phyloP scores from a whole-genome alignment of 2,113 vertebrate genomes.

The Leptodactylus fuscus region DNA sequence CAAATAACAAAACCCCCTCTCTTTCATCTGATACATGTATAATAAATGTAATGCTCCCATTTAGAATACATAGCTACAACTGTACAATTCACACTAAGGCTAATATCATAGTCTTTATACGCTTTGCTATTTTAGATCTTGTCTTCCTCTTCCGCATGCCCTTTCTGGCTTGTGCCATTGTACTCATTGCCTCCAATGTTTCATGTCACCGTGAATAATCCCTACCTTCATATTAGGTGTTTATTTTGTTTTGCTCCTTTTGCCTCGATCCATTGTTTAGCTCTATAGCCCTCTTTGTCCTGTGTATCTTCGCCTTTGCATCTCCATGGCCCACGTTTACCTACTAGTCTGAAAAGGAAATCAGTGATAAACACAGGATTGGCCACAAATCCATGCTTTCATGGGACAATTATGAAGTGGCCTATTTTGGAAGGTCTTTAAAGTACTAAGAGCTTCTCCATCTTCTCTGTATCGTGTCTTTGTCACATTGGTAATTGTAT shows the following conservation, averaged over 20 bases:
- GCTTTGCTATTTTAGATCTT: not conserved
- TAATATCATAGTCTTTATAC: not conserved
- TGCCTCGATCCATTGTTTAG: slow-evolving; percentile 15
- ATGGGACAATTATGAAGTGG: slow-evolving; percentile 57
- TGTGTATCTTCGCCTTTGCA: slow-evolving; percentile 24
- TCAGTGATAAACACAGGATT: slow-evolving; percentile 51
- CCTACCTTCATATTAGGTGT: slow-evolving; percentile 1
- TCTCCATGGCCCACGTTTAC: slow-evolving; percentile 9
- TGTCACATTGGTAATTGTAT: slow-evolving; percentile 62
- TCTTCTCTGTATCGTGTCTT: slow-evolving; percentile 60
- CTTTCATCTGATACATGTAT: not conserved
- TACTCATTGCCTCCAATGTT: not conserved
- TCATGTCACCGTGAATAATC: slow-evolving; percentile 15
- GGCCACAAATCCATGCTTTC: slow-evolving; percentile 49
- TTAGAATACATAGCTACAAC: not conserved
- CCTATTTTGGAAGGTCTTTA: slow-evolving; percentile 58
- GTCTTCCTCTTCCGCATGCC: not conserved
- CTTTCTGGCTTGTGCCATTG: not conserved
- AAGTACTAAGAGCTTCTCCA: slow-evolving; percentile 54
- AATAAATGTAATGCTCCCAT: not conserved
- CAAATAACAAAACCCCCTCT: not conserved
- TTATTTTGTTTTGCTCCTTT: slow-evolving; percentile 20
- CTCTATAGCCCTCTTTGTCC: slow-evolving; percentile 1
- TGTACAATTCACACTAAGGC: not conserved
- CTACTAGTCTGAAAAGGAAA: slow-evolving; percentile 37